These are phyloP conservation scores for Siniperca obscura DNA, from an alignment of 2,797 vertebrate species.

Conservation along the genomic window DNA sequence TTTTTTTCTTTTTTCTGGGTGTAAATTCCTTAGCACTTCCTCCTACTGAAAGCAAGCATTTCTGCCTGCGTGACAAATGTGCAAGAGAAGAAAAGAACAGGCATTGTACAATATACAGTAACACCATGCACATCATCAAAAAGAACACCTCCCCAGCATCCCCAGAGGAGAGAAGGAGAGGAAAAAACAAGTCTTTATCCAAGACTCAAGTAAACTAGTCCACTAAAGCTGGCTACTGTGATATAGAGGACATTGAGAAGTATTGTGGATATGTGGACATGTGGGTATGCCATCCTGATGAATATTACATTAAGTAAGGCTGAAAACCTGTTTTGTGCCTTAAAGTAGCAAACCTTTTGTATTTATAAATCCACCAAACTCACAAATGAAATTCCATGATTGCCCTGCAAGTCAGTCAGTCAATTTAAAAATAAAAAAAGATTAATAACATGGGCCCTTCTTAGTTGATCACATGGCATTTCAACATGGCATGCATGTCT, in stretches of 20 bases:
- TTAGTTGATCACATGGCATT: background rate
- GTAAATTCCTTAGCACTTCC: constrained; percentile 49
- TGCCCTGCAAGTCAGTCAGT: background rate
- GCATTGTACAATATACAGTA: constrained; percentile 34
- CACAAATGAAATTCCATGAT: background rate
- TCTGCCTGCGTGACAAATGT: constrained; percentile 65
- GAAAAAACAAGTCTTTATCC: constrained; percentile 37
- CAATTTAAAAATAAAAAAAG: no score
- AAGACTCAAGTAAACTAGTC: constrained; percentile 24
- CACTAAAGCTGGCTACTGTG: constrained; percentile 2
- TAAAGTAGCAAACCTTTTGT: background rate
- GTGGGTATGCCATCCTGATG: background rate
- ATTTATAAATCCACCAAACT: background rate
- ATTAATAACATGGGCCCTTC: no score
- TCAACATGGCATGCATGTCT: background rate
- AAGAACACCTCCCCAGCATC: constrained; percentile 38
- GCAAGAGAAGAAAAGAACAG: constrained; percentile 16
- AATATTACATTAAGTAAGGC: constrained; percentile 14
- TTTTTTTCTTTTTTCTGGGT: constrained; percentile 14
- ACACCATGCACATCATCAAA: constrained; percentile 49
- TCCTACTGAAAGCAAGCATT: constrained; percentile 53
- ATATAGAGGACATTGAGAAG: constrained; percentile 2
- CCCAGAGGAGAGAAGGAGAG: constrained; percentile 30
- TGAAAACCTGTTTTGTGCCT: background rate
- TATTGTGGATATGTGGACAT: background rate